A percentile compares a stretch with the other conserved stretches of the same genome.
Evolutionary conservation across 2,888 invertebrate genomes (phyloP).

Genomic region (Melieria crassipennis): DNA sequence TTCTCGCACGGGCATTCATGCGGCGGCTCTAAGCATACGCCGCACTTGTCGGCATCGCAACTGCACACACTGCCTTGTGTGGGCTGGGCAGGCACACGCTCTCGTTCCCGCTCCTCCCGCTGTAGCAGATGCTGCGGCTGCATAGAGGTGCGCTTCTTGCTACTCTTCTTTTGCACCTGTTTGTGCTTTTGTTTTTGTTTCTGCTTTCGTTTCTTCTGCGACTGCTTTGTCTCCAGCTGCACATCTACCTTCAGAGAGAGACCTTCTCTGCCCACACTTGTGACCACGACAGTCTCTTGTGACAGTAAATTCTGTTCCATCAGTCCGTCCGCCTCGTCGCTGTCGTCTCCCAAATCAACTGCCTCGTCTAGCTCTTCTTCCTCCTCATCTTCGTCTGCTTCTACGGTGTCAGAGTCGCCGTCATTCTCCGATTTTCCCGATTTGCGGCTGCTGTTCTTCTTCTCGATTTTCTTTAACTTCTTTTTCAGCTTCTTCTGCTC

Average conservation of each 20-base stretch:
- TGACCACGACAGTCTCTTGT: neutral
- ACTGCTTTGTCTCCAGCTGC: constrained; percentile 25
- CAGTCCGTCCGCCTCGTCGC: constrained; percentile 35
- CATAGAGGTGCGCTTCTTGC: constrained; percentile 40
- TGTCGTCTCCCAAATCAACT: constrained; percentile 49
- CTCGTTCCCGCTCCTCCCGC: constrained; percentile 22
- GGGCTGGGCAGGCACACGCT: constrained; percentile 24
- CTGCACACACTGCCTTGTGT: constrained; percentile 20
- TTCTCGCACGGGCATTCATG: constrained; percentile 68
- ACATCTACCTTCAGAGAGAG: neutral
- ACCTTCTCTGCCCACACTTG: neutral
- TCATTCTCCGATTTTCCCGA: constrained; percentile 39
- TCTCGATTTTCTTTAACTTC: constrained; percentile 76
- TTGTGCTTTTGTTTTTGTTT: constrained; percentile 50
- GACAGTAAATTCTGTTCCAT: neutral
- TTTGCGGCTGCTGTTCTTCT: constrained; percentile 56
- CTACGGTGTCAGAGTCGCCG: constrained; percentile 61
- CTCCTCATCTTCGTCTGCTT: constrained; percentile 40
- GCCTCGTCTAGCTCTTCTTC: constrained; percentile 44
- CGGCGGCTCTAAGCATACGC: constrained; percentile 55
- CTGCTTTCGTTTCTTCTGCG: constrained; percentile 41
- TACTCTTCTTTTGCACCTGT: constrained; percentile 50
- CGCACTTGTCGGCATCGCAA: constrained; percentile 49
- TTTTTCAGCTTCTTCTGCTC: constrained; percentile 87
- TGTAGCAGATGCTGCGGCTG: constrained; percentile 22